A percentile compares a stretch with the other conserved stretches of the same genome.
phyloP scores from a whole-genome alignment of 1,140 invertebrate genomes.

The Nymphalis io region DNA sequence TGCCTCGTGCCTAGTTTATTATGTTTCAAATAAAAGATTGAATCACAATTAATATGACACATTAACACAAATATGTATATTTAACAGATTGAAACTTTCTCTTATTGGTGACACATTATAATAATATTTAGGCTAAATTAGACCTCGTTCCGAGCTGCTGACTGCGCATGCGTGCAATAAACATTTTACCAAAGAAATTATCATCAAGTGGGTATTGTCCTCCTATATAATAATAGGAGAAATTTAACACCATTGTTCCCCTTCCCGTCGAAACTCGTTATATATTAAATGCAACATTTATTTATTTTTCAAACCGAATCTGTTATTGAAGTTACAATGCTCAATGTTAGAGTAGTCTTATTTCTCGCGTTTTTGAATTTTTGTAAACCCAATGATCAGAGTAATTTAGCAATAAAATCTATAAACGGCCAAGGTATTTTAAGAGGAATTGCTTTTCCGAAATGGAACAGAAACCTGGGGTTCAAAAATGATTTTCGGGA shows the following conservation, averaged over 20 bases:
- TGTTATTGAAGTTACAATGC: constrained; percentile 36
- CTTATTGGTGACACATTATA: constrained; percentile 19
- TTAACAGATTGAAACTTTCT: constrained; percentile 5
- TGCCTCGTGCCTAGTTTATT: too few relatives aligned
- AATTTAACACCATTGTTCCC: constrained; percentile 70
- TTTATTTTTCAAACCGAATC: constrained; percentile 40
- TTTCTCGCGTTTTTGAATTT: constrained; percentile 37
- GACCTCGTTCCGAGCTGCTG: constrained; percentile 51
- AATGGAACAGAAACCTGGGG: constrained; percentile 36
- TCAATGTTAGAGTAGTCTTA: constrained; percentile 31
- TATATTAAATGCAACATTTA: constrained; percentile 48
- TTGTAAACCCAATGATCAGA: constrained; percentile 38
- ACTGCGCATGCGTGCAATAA: constrained; percentile 44
- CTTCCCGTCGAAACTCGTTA: constrained; percentile 53
- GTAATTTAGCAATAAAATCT: constrained; percentile 20
- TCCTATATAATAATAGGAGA: constrained; percentile 60
- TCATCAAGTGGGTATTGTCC: constrained; percentile 55
- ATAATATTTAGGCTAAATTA: constrained; percentile 38
- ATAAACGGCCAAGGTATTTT: constrained; percentile 30
- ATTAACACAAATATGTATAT: background rate
- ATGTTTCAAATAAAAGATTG: too few relatives aligned
- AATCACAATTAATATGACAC: too few relatives aligned
- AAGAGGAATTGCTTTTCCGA: constrained; percentile 32
- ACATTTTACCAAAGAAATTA: constrained; percentile 52
- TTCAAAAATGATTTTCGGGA: constrained; percentile 37